Evolutionary conservation across 2,888 invertebrate species (phyloP), one percentile per base, ranked within the genome.

Genomic region (Torymus tubicola): DNA sequence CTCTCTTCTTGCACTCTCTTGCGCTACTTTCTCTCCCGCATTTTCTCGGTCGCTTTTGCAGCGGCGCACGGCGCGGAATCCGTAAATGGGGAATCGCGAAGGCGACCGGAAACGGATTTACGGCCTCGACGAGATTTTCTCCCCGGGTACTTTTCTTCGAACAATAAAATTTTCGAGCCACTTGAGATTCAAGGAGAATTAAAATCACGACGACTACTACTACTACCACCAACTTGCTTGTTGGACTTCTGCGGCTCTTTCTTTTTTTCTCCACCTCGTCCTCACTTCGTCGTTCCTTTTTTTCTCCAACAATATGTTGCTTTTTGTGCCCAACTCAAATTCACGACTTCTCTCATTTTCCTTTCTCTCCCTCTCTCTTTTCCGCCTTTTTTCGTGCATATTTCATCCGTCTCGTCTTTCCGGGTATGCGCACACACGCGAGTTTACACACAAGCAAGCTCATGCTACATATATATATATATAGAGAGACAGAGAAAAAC

Each of bases 31-130:
- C 8, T 64, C 57, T 42, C 18, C 61, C 24, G 24, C 53, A 50
- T 31, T 73, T 64, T 55, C 74, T 65, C 65, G 21, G 50, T 21
- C 31, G 55, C 63, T 42, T 42, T 42, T 42, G 42, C 42, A 42
- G 31, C 18, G 21, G 21, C 67, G 21, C 60, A 42, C 76, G 16
- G 55, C 76, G 16, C 55, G 57, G 78, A 78, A 78, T 78, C 78
- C 78, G 65, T 65, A 78, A 78, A 78, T 78, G 65, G 78, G 67
- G 78, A 78, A 78, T 71, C 78, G 53, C 71, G 78, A 68, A 72
- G 61, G 72, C 78, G 78, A 78, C 78, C 72, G 72, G 67, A 78
- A 78, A 78, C 78, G 78, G 72, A 78, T 78, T 78, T 78, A 78
- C 78, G 78, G 72, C 60, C 72, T 67, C 67, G 78, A 68, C 72